Evolutionary conservation across 2,113 vertebrate species (phyloP).

Genomic region (Neotragus pygmaeus): DNA sequence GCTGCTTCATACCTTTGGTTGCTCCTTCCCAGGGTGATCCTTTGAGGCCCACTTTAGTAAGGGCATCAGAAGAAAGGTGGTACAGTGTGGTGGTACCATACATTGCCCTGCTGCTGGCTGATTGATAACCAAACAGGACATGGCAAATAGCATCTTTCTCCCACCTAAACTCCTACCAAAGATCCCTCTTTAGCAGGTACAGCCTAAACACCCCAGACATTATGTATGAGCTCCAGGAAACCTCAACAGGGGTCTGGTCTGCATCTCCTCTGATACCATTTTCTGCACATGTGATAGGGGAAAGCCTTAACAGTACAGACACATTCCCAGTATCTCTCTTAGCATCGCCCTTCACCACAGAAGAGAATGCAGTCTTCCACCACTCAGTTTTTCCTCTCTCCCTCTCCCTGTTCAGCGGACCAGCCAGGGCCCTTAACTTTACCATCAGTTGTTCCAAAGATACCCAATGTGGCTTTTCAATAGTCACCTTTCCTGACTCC

Average conservation of each 20-base stretch:
- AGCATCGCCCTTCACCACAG: background rate
- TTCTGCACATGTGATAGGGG: background rate
- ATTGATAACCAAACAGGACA: background rate
- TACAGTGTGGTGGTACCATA: fast-evolving
- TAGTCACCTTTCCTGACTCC: background rate
- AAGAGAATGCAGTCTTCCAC: background rate
- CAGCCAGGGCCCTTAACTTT: background rate
- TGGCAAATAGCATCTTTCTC: background rate
- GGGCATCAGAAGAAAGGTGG: background rate
- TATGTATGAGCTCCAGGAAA: background rate
- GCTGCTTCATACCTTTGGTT: background rate
- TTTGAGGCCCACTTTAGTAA: background rate
- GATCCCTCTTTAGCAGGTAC: background rate
- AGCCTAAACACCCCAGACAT: background rate
- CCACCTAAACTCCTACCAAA: background rate
- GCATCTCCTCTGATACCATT: background rate
- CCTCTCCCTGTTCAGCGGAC: background rate
- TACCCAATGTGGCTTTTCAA: background rate
- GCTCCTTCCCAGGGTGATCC: background rate
- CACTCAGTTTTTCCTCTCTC: background rate
- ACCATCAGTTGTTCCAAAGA: background rate
- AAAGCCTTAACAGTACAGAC: background rate
- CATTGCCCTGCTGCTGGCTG: background rate
- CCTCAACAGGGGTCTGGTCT: background rate
- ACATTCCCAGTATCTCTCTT: background rate